phyloP scores from a whole-genome alignment of 1,140 invertebrate species.

The Cherax destructor region DNA sequence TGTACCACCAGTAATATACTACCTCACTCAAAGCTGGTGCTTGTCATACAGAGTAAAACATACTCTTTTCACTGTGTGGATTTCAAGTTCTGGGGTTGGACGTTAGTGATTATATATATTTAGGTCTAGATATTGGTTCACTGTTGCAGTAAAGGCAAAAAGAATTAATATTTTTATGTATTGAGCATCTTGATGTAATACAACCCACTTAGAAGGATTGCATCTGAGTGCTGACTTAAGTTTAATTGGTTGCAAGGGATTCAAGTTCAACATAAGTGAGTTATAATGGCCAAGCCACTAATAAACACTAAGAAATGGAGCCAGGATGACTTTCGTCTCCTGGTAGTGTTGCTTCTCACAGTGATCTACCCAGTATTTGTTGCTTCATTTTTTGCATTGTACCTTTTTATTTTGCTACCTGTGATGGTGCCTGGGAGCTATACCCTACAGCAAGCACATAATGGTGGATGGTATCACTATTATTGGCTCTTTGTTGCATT shows the following conservation, averaged over 20 bases:
- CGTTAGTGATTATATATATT: not conserved
- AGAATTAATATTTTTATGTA: too few species aligned
- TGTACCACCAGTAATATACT: not conserved
- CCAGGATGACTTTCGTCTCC: conserved; percentile 34
- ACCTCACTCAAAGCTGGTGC: not conserved
- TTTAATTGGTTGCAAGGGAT: not conserved
- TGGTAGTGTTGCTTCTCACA: conserved; percentile 46
- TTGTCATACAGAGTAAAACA: not conserved
- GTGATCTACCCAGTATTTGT: conserved; percentile 50
- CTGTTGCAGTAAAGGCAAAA: not conserved
- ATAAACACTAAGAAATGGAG: conserved; percentile 28
- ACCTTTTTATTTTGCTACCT: conserved; percentile 41
- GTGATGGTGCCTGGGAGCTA: not conserved
- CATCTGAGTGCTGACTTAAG: not conserved
- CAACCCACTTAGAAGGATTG: too few species aligned
- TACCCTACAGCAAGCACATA: not conserved
- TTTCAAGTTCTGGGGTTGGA: not conserved
- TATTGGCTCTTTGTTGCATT: conserved; percentile 48
- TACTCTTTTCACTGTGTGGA: not conserved
- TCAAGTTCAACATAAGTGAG: not conserved
- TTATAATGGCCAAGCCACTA: conserved; percentile 39
- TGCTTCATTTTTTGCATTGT: conserved; percentile 49
- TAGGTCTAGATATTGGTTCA: not conserved
- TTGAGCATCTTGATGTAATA: too few species aligned
- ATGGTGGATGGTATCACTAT: conserved; percentile 44